These are phyloP conservation scores for Orientallactaga bullata DNA, from an alignment of 2,113 vertebrate genomes.

Conservation along the genomic window DNA sequence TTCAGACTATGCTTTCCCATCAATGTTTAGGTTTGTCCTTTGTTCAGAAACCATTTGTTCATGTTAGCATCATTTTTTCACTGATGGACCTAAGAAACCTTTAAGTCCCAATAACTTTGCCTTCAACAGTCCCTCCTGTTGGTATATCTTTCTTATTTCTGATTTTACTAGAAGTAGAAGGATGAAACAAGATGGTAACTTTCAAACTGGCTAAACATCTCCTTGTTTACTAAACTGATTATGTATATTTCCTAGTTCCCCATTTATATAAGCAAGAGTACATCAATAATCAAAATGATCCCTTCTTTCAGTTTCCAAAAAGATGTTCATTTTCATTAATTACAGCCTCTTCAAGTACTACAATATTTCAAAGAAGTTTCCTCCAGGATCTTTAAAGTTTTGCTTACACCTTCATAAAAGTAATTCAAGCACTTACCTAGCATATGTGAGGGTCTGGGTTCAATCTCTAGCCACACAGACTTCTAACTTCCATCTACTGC, in stretches of 20 bases:
- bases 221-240: background rate
- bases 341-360: background rate
- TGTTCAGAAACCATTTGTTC: slow-evolving; percentile 6
- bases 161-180: background rate
- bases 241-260: background rate
- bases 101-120: background rate
- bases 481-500: background rate
- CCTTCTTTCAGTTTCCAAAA: background rate
- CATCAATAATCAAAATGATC: background rate
- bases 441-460: background rate
- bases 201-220: background rate
- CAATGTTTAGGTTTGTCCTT: background rate
- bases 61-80: background rate
- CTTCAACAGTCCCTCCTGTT: background rate
- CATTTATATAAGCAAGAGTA: background rate
- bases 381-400: background rate
- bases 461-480: background rate
- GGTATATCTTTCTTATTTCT: background rate
- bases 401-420: background rate
- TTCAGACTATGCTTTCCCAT: background rate
- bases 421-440: background rate
- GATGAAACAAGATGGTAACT: background rate
- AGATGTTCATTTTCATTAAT: background rate
- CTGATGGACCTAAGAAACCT: background rate
- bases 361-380: background rate